Percentiles rank a stretch among this genome's conserved stretches.
Evolutionary conservation across 2,113 vertebrate species (phyloP).

Genomic region (Australoheros scitulus): DNA sequence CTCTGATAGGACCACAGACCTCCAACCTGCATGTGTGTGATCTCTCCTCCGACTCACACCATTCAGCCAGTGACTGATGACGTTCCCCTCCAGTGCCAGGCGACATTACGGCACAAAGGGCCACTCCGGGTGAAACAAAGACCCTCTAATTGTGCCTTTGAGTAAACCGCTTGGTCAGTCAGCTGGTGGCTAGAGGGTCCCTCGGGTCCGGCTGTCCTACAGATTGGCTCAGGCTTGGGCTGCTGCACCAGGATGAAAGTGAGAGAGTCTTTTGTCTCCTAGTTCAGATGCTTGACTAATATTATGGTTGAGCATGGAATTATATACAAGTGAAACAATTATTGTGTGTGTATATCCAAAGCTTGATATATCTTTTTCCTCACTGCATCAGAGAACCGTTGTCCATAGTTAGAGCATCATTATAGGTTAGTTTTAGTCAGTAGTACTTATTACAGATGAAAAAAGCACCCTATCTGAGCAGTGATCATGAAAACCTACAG

Average conservation of each 20-base stretch:
- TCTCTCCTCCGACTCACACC: slow-evolving; percentile 29
- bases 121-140: slow-evolving; percentile 77
- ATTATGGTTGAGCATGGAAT: neutral
- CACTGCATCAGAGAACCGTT: neutral
- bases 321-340: neutral
- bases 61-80: slow-evolving; percentile 77
- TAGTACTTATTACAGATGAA: neutral
- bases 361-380: neutral
- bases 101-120: slow-evolving; percentile 66
- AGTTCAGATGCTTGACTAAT: neutral
- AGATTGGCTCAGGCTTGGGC: slow-evolving; percentile 56
- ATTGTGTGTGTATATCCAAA: neutral
- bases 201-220: slow-evolving; percentile 72
- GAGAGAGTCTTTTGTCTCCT: slow-evolving; percentile 39
- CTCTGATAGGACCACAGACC: slow-evolving; percentile 40
- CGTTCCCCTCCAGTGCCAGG: slow-evolving; percentile 60
- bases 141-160: slow-evolving; percentile 82
- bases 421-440: neutral
- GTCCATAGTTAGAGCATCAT: neutral
- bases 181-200: slow-evolving; percentile 72
- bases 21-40: slow-evolving; percentile 48
- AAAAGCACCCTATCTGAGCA: neutral
- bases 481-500: neutral
- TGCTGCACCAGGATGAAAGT: slow-evolving; percentile 34
- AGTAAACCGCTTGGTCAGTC: slow-evolving; percentile 66